Base-by-base conservation (phyloP, 2,888 invertebrate species). In the Sphaerophoria taeniata region DNA sequence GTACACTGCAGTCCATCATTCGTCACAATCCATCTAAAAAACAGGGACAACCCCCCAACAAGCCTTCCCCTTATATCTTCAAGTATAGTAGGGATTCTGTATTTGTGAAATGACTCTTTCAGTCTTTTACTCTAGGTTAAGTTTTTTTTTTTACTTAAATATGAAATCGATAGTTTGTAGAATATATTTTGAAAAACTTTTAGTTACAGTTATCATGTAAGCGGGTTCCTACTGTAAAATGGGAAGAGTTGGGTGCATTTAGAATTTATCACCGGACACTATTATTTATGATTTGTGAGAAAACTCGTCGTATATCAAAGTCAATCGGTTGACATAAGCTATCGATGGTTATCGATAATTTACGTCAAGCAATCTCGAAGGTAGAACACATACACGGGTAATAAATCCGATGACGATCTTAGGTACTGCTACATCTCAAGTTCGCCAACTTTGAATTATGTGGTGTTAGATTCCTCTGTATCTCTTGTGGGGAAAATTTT, bases 261-360 rank as follows among this genome's bases (percentile, higher is more conserved):
- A 89, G 90, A 91, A 91, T 91, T 91, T 91, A 91, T 91, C 90
- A 90, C 90, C 89, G 90, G 90, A 90, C 90, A 89, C 89, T 88
- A 90, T 91, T 91, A 91, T 91, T 91, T 90, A 91, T 90, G 65
- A 43, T 80, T 60, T 77, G 65, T 82, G 76, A 72, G 81, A 69
- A 77, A 71, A 47, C 47, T 75, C 58, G 56, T 82, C 67, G 73
- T 77, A 73, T 69, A 77, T 82, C 82, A 61, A 73, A 75, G 55
- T 67, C 85, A 89, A 89, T 88, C 89, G 89, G 89, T 88, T 90
- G 90, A 90, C 90, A 89, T 90, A 90, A 90, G 90, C 89, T 90
- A 90, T 90, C 90, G 90, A 89, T 90, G 70, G 51, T 67, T 70
- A 84, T 84, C 84, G 69, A 84, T 84, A 84, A 70, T 84, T 84